Evolutionary conservation across 2,888 invertebrate species (phyloP).

Genomic region (Plebejus melissa): DNA sequence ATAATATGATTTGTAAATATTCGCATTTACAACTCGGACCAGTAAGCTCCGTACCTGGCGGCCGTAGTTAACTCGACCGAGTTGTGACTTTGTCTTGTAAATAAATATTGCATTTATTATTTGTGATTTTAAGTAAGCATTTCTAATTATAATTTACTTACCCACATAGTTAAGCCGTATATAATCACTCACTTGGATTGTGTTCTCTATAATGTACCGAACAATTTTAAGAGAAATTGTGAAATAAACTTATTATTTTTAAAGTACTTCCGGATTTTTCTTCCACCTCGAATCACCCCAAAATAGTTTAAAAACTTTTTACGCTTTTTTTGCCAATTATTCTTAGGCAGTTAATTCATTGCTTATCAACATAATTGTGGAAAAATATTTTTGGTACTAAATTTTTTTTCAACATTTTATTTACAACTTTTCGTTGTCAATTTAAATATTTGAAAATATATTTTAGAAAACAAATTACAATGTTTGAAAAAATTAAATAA

Average conservation of each 20-base stretch:
- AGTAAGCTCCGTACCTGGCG: too few species aligned
- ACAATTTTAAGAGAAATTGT: slow-evolving; percentile 52
- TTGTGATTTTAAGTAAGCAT: slow-evolving; percentile 63
- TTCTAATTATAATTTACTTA: slow-evolving; percentile 48
- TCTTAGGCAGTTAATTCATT: not conserved
- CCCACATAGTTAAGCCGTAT: slow-evolving; percentile 52
- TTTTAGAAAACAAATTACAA: too few species aligned
- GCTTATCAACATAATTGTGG: too few species aligned
- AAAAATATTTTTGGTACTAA: not conserved
- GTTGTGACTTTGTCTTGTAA: slow-evolving; percentile 52
- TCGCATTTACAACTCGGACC: not conserved
- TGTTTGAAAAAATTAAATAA: too few species aligned
- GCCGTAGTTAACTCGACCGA: too few species aligned
- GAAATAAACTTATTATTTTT: slow-evolving; percentile 68
- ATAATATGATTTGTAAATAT: slow-evolving; percentile 25
- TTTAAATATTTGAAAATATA: too few species aligned
- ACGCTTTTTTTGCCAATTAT: not conserved
- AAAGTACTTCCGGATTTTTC: slow-evolving; percentile 43
- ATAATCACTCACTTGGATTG: slow-evolving; percentile 66
- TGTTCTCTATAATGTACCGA: slow-evolving; percentile 57
- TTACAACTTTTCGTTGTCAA: too few species aligned
- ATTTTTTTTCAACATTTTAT: too few species aligned
- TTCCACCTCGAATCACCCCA: slow-evolving; percentile 26
- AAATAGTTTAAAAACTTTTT: not conserved
- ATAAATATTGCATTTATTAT: slow-evolving; percentile 76